Evolutionary conservation across 2,797 vertebrate species (phyloP).

Genomic region (Diglossa cyanea): DNA sequence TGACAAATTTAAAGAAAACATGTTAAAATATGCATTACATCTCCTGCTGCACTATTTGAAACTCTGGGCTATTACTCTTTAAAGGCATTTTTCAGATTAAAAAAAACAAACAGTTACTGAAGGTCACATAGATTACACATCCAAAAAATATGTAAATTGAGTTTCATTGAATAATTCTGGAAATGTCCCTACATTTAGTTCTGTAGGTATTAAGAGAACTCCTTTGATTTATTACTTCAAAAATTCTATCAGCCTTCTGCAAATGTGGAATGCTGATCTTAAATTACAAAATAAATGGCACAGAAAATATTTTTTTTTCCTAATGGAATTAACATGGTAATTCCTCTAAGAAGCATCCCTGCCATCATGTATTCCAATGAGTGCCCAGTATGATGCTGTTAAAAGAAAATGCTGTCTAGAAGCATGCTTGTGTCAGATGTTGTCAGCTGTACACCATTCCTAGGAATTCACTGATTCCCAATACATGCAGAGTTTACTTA

Average conservation of each 20-base stretch:
- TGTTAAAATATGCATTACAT: slow-evolving; percentile 53
- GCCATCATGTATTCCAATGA: not conserved
- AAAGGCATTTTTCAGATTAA: slow-evolving; percentile 38
- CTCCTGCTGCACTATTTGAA: slow-evolving; percentile 6
- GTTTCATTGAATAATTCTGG: not conserved
- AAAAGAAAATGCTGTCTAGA: not conserved
- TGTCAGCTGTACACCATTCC: not conserved
- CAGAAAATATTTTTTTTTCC: not conserved
- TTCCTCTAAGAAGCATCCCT: not conserved
- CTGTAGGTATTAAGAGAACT: not conserved
- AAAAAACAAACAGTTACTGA: slow-evolving; percentile 45
- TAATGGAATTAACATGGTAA: not conserved
- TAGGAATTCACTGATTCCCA: not conserved
- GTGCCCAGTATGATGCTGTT: not conserved
- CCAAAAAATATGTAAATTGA: not conserved
- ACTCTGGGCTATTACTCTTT: slow-evolving; percentile 26
- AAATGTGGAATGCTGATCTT: not conserved
- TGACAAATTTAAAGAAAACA: slow-evolving; percentile 53
- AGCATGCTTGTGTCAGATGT: not conserved
- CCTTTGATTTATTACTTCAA: not conserved
- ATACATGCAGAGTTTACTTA: not conserved
- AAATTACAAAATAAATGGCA: not conserved
- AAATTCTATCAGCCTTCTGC: not conserved
- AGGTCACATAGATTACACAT: slow-evolving; percentile 9
- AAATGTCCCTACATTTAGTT: not conserved